These are phyloP conservation scores for Ophiodon elongatus DNA, from an alignment of 2,113 vertebrate genomes.

Conservation along the genomic window DNA sequence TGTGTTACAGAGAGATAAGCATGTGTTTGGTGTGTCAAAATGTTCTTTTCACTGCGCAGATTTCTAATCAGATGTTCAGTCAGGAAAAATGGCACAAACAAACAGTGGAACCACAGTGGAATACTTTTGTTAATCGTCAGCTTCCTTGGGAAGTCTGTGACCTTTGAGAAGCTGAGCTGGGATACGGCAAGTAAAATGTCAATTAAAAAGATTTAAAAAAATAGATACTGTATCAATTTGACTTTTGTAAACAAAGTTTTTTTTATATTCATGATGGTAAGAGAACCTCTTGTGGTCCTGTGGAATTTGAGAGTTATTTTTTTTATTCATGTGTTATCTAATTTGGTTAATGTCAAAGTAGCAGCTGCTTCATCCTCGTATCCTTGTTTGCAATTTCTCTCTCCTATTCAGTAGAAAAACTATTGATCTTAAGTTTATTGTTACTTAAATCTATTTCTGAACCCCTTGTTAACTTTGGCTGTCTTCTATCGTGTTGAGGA, in stretches of 20 bases:
- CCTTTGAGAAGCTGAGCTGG: slow-evolving; percentile 23
- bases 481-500: neutral
- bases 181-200: neutral
- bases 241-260: neutral
- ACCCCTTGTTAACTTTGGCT: neutral
- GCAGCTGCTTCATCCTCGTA: neutral
- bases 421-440: neutral
- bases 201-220: neutral
- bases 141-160: slow-evolving; percentile 14
- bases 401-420: neutral
- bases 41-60: slow-evolving; percentile 33
- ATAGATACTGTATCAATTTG: neutral
- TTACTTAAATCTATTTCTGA: neutral
- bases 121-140: slow-evolving; percentile 8
- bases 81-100: neutral
- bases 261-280: neutral
- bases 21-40: slow-evolving; percentile 33
- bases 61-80: slow-evolving; percentile 57
- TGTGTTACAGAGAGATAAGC: slow-evolving; percentile 54
- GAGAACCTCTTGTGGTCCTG: neutral
- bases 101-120: neutral
- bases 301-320: neutral
- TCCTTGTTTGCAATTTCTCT: neutral
- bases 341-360: neutral
- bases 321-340: neutral